Evolutionary conservation across 2,888 invertebrate species (phyloP).

Genomic region (Coelogynopora nodosa): DNA sequence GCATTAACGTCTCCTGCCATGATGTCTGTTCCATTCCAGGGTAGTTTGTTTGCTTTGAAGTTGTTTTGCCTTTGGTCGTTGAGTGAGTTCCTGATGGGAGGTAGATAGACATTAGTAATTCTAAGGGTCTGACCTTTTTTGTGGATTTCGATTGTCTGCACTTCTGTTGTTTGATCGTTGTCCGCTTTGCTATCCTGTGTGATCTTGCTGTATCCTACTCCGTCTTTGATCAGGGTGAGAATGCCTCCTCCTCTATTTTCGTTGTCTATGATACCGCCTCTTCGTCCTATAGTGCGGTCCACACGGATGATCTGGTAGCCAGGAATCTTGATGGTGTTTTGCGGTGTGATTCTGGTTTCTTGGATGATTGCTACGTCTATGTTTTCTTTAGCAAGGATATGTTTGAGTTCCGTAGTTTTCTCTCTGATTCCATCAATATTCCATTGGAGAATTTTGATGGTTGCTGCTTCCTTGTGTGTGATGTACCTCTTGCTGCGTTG

Average conservation of each 20-base stretch:
- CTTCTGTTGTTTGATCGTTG: not conserved
- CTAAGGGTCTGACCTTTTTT: not conserved
- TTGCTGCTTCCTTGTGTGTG: not conserved
- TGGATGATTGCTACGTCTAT: not conserved
- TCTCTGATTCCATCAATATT: constrained; percentile 3
- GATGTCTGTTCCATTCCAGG: constrained; percentile 29
- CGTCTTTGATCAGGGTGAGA: not conserved
- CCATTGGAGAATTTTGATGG: not conserved
- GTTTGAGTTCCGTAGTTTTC: not conserved
- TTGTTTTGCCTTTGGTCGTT: not conserved
- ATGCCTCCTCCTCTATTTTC: constrained; percentile 11
- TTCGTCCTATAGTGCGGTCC: not conserved
- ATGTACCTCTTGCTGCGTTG: not conserved
- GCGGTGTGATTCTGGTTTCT: not conserved
- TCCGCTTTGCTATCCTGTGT: not conserved
- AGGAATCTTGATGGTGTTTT: not conserved
- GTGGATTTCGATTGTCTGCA: not conserved
- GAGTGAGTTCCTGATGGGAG: not conserved
- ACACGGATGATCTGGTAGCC: not conserved
- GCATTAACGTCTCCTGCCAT: constrained; percentile 23
- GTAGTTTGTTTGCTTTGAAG: constrained; percentile 21
- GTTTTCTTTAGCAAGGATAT: not conserved
- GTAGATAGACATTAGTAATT: not conserved
- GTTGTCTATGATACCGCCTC: not conserved
- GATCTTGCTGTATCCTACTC: not conserved